phyloP scores from a whole-genome alignment of 1,140 invertebrate species.

The Phymorhynchus buccinoides region DNA sequence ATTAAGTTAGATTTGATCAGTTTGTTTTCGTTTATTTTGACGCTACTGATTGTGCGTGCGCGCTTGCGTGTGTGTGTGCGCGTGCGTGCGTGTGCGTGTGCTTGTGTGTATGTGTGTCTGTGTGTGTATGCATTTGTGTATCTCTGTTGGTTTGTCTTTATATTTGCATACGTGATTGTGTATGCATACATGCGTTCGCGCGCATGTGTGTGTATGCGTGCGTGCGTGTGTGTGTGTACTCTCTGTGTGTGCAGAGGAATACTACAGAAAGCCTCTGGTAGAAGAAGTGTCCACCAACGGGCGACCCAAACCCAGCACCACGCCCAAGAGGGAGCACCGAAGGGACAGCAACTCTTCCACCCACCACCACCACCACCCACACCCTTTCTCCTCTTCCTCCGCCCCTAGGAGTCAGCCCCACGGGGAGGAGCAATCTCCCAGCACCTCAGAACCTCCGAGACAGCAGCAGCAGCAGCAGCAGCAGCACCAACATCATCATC shows the following conservation, averaged over 20 bases:
- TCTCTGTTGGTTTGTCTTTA: too few relatives aligned
- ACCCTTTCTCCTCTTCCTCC: background rate
- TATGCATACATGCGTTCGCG: background rate
- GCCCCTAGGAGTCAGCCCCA: background rate
- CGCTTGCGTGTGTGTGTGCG: background rate
- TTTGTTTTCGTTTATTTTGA: too few relatives aligned
- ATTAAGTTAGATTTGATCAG: too few relatives aligned
- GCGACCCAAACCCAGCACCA: background rate
- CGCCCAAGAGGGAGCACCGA: slow-evolving; percentile 29
- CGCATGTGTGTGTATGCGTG: background rate
- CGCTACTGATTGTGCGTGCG: too few relatives aligned
- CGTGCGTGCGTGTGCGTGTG: slow-evolving; percentile 16
- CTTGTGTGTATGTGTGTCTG: background rate
- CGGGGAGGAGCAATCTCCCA: background rate
- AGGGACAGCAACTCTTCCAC: background rate
- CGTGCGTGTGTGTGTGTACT: background rate
- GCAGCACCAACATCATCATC: background rate
- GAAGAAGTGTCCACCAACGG: background rate
- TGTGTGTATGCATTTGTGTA: background rate
- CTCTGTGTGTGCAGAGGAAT: slow-evolving; percentile 29
- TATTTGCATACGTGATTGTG: background rate
- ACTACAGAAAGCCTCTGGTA: slow-evolving; percentile 24
- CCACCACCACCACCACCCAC: background rate
- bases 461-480: slow-evolving; percentile 2
- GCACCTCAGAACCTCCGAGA: background rate